Base-by-base conservation (phyloP, 2,113 vertebrate species). In the Sinocyclocheilus grahami region DNA sequence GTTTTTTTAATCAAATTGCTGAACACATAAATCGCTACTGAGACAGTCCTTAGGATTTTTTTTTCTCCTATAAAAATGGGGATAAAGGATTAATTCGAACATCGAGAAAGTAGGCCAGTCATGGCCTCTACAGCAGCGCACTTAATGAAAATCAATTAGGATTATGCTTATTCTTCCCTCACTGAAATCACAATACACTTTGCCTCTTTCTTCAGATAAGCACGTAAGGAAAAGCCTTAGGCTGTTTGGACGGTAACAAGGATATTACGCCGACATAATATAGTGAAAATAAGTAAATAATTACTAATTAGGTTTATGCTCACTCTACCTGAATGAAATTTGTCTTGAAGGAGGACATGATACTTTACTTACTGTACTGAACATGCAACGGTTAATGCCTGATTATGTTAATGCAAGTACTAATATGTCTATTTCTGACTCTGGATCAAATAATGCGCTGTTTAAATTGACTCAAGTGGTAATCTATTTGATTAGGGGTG, bases 121-220 rank as follows among this genome's bases (percentile, higher is more conserved):
- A 74, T 83, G 82, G 48, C 48, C 82, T 83, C 82, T 74, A 58
- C 27, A 83, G 67, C 89, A 82, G 78, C 58, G 87, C 86, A 74
- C 78, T 88, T 85, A 89, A 90, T 83, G 63, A 86, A 87, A 91
- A 92, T 93, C 93, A 91, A 92, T 92, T 92, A 92, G 89, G 91
- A 87, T 85, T 84, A 69, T 78, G 48, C 90, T 63, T 88, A 88
- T 87, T 90, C 89, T 81, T 88, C 88, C 90, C 92, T 92, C 92
- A 91, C 91, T 93, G 90, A 90, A 92, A 92, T 91, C 85, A 91
- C 92, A 92, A 88, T 86, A 89, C 81, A 85, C 74, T 71, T 89
- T 86, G 79, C 37, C 30, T 80, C 88, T 89, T 87, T 88, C 85
- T 87, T 82, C 92, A 74, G 85, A 90, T 62, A 11, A 79, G 85